Conservation (phyloP, 2,888 invertebrate species). For the Ormyrus pomaceus region DNA sequence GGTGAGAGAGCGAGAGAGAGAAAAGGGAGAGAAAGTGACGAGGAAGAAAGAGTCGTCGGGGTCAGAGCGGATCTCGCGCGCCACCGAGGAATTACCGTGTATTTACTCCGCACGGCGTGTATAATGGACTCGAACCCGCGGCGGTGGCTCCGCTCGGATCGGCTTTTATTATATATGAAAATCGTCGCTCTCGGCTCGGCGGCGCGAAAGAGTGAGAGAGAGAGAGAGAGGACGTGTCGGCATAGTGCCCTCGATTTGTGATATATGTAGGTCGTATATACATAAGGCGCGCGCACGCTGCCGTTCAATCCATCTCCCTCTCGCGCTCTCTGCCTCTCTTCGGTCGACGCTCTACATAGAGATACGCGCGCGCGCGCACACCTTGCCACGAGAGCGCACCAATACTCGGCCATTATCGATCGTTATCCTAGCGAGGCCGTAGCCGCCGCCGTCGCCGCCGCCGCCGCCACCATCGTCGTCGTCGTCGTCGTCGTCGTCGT, state of each 20-base stretch:
- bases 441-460: constrained; percentile 1
- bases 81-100: constrained; percentile 13
- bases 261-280: constrained; percentile 59
- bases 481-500: not conserved
- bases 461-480: not conserved
- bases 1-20: not conserved
- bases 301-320: constrained; percentile 43
- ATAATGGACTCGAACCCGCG: not conserved
- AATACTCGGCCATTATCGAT: constrained; percentile 44
- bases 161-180: constrained; percentile 40
- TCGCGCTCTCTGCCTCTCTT: not conserved
- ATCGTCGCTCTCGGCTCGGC: constrained; percentile 32
- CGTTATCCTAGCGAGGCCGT: constrained; percentile 56
- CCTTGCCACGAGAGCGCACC: not conserved
- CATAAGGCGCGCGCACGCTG: constrained; percentile 44
- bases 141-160: constrained; percentile 1
- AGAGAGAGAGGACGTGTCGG: constrained; percentile 46
- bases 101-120: not conserved
- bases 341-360: constrained; percentile 46
- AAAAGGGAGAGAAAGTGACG: not conserved
- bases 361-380: constrained; percentile 1
- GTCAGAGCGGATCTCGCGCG: no score
- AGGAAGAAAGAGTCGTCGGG: not conserved
- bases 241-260: constrained; percentile 59
- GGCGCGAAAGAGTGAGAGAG: not conserved